Base-by-base conservation (phyloP, 2,888 invertebrate genomes). In the Spatulosminthurus flaviceps region DNA sequence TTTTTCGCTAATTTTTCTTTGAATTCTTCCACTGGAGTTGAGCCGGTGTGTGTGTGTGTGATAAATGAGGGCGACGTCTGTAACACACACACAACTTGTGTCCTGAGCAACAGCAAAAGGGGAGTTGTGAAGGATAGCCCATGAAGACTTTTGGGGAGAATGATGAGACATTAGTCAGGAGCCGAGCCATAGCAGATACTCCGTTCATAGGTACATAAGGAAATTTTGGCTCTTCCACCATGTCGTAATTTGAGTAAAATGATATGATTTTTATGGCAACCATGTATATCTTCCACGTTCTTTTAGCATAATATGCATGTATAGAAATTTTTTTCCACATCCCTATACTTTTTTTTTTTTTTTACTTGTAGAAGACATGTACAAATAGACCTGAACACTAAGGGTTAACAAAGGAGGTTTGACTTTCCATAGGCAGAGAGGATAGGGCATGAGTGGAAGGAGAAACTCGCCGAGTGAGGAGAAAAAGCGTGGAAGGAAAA, bases 201-300 rank as follows among this genome's bases (percentile, higher is more conserved):
- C 34, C 19, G 29, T 60, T 75, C 11, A n/a, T 21, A 64, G 28
- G 24, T 34, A 28, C 0, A 76, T 60, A 64, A 22, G 29, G 42
- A 67, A 75, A 75, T 75, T 28, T 75, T 64, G 75, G 22, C 42
- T 72, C 34, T 71, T 78, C 78, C 22, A 41, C 42, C 61, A 71
- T 72, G 78, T 51, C 24, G 78, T 71, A 78, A 78, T 78, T 78
- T 78, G 70, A 51, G 34, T 71, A 71, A 72, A 72, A 78, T 78
- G 51, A 78, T 78, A 71, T 43, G 34, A 78, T 78, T 78, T 78
- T 78, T 78, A 78, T 72, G 78, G 41, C 43, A 71, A 71, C 7
- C 11, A 61, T n/a, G 22, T 7, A 61, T 19, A 61, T 61, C 11
- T n/a, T 61, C 61, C 61, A 21, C 22, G 22, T 61, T 7, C 61